Evolutionary conservation across 2,797 vertebrate genomes (phyloP), one percentile per base, ranked within the genome.

Genomic region (Tapirus indicus): DNA sequence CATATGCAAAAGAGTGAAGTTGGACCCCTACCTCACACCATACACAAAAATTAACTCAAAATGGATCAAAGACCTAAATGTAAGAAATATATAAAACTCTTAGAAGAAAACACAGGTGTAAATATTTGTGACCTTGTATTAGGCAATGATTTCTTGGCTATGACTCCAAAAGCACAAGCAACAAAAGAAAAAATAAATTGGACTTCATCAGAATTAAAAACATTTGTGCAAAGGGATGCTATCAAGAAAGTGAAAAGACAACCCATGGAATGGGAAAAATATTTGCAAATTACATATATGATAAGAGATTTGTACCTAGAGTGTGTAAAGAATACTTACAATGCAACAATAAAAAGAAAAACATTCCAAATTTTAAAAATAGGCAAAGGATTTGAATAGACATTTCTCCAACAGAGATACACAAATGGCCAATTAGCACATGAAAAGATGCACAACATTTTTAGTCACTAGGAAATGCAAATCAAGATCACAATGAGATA

Each of bases 71-170:
- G 23, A 62, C 14, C 21, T 82, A 58, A 72, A 83, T 16, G 23
- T 60, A 88, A 83, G 16, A 78, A 94, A 95, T 77, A 71, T 52
- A 66, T 20, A 88, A 88, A 95, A 62, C 35, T 88, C 5, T 66
- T 77, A 83, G 27, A 84, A 49, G 29, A 89, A 56, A 91, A 58
- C 18, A 38, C 47, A 62, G 23, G 17, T 54, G 12, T 84, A 88
- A 92, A 54, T 85, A 41, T 94, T 88, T 66, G 52, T 92, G 41
- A 78, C 11, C 56, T 52, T 72, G 78, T 32, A 56, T 69, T 68
- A 74, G 60, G 32, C 68, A 58, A 56, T 88, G 17, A 11, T 80
- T 69, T 95, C 29, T 52, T 77, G 54, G 38, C 64, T 88, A 17
- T 84, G n/a, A 94, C 62, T 66, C 41, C 47, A 52, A 86, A 32